These are phyloP conservation scores for Aspiorhynchus laticeps DNA, from an alignment of 2,113 vertebrate genomes.

Conservation along the genomic window DNA sequence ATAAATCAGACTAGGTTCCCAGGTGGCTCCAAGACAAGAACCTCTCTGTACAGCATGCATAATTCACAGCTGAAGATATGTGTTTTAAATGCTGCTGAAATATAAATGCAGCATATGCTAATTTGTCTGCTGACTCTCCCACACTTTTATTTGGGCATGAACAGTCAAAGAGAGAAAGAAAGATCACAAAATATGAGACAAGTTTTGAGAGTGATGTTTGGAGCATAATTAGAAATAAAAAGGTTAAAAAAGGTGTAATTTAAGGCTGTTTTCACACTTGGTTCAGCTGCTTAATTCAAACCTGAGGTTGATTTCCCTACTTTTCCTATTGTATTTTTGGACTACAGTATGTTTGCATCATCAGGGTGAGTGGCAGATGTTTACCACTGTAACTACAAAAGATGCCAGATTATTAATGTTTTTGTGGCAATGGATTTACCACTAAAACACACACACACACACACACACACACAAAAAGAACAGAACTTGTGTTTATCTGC, in stretches of 20 bases:
- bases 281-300: neutral
- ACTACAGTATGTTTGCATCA: neutral
- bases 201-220: neutral
- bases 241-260: neutral
- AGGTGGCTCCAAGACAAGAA: slow-evolving; percentile 82
- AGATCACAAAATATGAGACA: slow-evolving; percentile 19
- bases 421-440: neutral
- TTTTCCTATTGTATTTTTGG: neutral
- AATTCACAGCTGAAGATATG: slow-evolving; percentile 89
- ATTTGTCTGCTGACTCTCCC: slow-evolving; percentile 78
- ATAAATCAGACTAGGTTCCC: slow-evolving; percentile 86
- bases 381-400: neutral
- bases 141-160: slow-evolving; percentile 72
- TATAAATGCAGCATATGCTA: slow-evolving; percentile 97
- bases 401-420: neutral
- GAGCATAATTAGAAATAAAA: neutral
- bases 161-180: slow-evolving; percentile 33
- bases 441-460: neutral
- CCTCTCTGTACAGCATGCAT: slow-evolving; percentile 89
- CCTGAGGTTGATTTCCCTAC: neutral
- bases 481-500: neutral
- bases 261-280: slow-evolving; percentile 5
- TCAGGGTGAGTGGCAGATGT: neutral
- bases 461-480: neutral
- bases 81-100: slow-evolving; percentile 93